Evolutionary conservation across 2,797 vertebrate genomes (phyloP), one percentile per base, ranked within the genome.

Genomic region (Sebastes reedi): DNA sequence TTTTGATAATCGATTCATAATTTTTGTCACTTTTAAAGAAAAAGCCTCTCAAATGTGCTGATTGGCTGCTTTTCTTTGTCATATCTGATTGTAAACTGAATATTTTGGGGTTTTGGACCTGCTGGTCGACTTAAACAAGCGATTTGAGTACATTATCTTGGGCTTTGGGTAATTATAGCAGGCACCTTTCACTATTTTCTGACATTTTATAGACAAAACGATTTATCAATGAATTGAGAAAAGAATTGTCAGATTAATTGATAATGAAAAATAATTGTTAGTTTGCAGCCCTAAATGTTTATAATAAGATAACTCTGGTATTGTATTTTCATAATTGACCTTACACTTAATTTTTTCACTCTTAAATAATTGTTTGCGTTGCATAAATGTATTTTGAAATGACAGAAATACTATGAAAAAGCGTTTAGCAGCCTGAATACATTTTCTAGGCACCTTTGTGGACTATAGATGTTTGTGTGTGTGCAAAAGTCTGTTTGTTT

Each of bases 151-250:
- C 18, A 20, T 20, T 4, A 20, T 50, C 0, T 8, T 50, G 16
- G 46, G 8, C 46, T 50, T 50, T 50, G 46, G 8, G 46, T 50
- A 8, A 50, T 2, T 50, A 50, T 50, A 20, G 46, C 16, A 50
- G 46, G 46, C 46, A 50, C 46, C 46, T 20, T 50, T 52, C 2
- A 0, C 20, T 32, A 25, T 39, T 52, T 67, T 67, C 12, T 54
- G 4, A 22, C 2, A 36, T 11, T 36, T 69, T 36, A 10, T 24
- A 56, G 5, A 11, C 52, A 18, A 25, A 36, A 24, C 13, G n/a
- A 14, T 64, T 0, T 0, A 32, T n/a, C 3, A 4, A 30, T 67
- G 27, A n/a, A 29, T 30, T 10, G 16, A 60, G 8, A 52, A 42
- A 42, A 42, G 14, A 0, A 52, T 52, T 18, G 18, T 9, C 8